Evolutionary conservation across 2,888 invertebrate species (phyloP).

Genomic region (Criorhina ranunculi): DNA sequence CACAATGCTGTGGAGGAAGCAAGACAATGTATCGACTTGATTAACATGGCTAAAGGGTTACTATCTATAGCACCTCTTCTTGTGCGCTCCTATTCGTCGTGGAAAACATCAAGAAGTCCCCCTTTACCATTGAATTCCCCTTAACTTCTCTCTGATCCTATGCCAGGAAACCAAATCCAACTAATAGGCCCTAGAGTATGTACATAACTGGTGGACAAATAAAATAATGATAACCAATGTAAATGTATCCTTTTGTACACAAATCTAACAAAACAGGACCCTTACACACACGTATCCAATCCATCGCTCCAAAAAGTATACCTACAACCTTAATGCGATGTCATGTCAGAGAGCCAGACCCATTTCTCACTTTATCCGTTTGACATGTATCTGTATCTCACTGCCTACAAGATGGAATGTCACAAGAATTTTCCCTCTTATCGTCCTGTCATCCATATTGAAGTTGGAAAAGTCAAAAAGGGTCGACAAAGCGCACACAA

Average conservation of each 20-base stretch:
- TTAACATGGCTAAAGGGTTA: too few relatives aligned
- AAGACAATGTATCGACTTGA: too few relatives aligned
- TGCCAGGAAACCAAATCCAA: too few relatives aligned
- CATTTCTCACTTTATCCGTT: conserved; percentile 56
- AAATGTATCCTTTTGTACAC: background rate
- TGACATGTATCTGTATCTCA: conserved; percentile 39
- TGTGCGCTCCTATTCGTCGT: too few relatives aligned
- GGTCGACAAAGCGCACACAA: conserved; percentile 35
- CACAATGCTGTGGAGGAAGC: too few relatives aligned
- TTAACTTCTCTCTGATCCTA: too few relatives aligned
- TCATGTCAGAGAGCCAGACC: conserved; percentile 55
- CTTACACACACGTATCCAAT: conserved; percentile 4
- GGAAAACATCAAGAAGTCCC: too few relatives aligned
- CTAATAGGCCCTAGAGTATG: too few relatives aligned
- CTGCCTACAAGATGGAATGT: conserved; percentile 54
- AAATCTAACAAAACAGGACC: conserved; percentile 9
- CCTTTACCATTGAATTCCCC: too few relatives aligned
- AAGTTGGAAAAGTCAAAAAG: conserved; percentile 40
- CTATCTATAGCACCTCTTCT: too few relatives aligned
- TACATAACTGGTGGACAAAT: background rate
- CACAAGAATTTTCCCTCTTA: conserved; percentile 46
- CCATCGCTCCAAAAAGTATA: conserved; percentile 24
- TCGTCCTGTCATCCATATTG: conserved; percentile 57
- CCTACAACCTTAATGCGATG: conserved; percentile 55
- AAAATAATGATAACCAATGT: conserved; percentile 1